Conservation (phyloP, 2,888 invertebrate species). For the Carterocephalus palaemon region DNA sequence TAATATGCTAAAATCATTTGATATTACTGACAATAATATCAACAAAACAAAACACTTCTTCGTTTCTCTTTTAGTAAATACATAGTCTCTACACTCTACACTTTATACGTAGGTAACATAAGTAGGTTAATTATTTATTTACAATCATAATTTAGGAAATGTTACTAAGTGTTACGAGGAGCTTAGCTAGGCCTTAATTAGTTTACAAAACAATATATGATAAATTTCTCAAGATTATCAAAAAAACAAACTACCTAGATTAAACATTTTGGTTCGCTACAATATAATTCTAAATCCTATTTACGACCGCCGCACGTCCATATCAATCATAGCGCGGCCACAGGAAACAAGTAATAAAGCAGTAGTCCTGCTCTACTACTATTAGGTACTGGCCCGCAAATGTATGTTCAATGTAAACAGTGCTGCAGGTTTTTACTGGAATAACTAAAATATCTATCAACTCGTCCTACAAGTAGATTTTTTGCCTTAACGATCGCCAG, state of each 20-base stretch:
- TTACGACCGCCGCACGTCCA: constrained; percentile 17
- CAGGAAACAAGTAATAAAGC: constrained; percentile 23
- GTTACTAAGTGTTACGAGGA: too few species aligned
- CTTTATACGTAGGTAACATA: too few species aligned
- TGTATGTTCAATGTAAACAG: constrained; percentile 24
- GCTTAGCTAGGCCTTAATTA: too few species aligned
- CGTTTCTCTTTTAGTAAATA: too few species aligned
- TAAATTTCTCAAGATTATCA: constrained; percentile 2
- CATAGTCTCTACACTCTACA: too few species aligned
- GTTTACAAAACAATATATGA: too few species aligned
- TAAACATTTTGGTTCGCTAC: constrained; percentile 15
- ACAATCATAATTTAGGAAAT: too few species aligned
- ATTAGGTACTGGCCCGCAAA: constrained; percentile 22
- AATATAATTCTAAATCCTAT: constrained; percentile 20
- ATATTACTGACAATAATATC: too few species aligned
- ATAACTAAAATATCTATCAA: constrained; percentile 18
- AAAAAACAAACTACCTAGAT: constrained; percentile 11
- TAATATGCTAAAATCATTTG: too few species aligned
- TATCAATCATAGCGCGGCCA: constrained; percentile 20
- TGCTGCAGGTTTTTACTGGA: constrained; percentile 21
- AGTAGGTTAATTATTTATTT: too few species aligned
- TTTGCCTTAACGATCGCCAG: constrained; percentile 3
- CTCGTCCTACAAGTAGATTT: constrained; percentile 11
- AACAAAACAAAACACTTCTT: too few species aligned
- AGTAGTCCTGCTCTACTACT: constrained; percentile 13